Evolutionary conservation across 2,888 invertebrate genomes (phyloP), one percentile per base, ranked within the genome.

Genomic region (Latheticus oryzae): DNA sequence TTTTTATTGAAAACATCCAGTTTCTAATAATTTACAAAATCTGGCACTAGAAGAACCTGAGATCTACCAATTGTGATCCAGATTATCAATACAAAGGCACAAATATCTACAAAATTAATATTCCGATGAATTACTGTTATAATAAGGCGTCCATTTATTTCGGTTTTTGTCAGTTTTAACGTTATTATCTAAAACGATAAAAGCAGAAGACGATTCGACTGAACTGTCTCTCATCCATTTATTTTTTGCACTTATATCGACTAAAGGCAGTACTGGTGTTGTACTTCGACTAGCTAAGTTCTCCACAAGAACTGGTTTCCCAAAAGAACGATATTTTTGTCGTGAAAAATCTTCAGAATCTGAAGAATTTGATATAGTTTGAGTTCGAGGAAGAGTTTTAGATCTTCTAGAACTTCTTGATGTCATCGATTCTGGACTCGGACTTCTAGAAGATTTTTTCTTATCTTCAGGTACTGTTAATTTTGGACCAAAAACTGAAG

Each of bases 261-360:
- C 21, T 7, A 62, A 5, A 3, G 53, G 53, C 7, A 47, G 17
- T 3, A 19, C 24, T 1, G 47, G 28, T 4, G 58, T 52, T 2
- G 48, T 61, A 13, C 17, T 30, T 3, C 56, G 60, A 40, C 65
- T 66, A 24, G 70, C 64, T 42, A 68, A 60, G 56, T 70, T 69
- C 28, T 70, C 68, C 13, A 72, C 68, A 16, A 66, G 69, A 11
- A 77, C 70, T 1, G 74, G 63, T 47, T 75, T 74, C 16, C 68
- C 71, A 62, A 76, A 78, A 13, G 70, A 43, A 17, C 32, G 56
- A 5, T 19, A 7, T 19, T 17, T 32, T 0, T 37, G 17, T 26
- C 16, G 21, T 8, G 26, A 19, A 21, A 28, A 11, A n/a, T 4
- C 35, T 11, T 53, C 58, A 8, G 58, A 53, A 30, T 53, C 53